Conservation (phyloP, 2,888 invertebrate genomes). For the Drosophila tanythrix region DNA sequence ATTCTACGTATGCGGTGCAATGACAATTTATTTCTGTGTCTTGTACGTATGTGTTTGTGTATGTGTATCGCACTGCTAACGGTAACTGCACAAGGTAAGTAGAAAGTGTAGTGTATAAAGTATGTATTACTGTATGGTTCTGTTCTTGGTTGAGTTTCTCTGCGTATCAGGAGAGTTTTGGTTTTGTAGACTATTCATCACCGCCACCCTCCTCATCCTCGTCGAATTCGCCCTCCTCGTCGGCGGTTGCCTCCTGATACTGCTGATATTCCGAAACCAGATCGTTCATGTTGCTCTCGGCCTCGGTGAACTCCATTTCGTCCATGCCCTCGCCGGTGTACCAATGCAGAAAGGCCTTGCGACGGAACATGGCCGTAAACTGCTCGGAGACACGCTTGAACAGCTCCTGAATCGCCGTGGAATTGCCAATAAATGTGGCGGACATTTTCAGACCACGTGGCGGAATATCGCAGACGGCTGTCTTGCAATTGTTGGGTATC, state of each 20-base stretch:
- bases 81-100: slow-evolving; percentile 23
- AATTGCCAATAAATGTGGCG: slow-evolving; percentile 97
- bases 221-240: slow-evolving; percentile 93
- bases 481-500: slow-evolving; percentile 98
- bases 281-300: slow-evolving; percentile 97
- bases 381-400: slow-evolving; percentile 96
- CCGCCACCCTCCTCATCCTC: slow-evolving; percentile 86
- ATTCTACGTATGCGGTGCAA: not conserved
- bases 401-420: slow-evolving; percentile 96
- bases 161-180: not conserved
- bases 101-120: not conserved
- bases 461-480: slow-evolving; percentile 97
- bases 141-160: not conserved
- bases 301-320: slow-evolving; percentile 98
- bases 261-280: slow-evolving; percentile 97
- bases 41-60: not conserved
- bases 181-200: slow-evolving; percentile 74
- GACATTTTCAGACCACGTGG: slow-evolving; percentile 96
- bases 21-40: not conserved
- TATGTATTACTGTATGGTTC: too few relatives aligned
- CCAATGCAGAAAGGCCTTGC: slow-evolving; percentile 99
- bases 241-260: slow-evolving; percentile 95
- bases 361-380: slow-evolving; percentile 97
- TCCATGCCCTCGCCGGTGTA: slow-evolving; percentile 99
- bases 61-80: slow-evolving; percentile 7